Conservation (phyloP, 2,888 invertebrate genomes). For the Eristalis arbustorum region DNA sequence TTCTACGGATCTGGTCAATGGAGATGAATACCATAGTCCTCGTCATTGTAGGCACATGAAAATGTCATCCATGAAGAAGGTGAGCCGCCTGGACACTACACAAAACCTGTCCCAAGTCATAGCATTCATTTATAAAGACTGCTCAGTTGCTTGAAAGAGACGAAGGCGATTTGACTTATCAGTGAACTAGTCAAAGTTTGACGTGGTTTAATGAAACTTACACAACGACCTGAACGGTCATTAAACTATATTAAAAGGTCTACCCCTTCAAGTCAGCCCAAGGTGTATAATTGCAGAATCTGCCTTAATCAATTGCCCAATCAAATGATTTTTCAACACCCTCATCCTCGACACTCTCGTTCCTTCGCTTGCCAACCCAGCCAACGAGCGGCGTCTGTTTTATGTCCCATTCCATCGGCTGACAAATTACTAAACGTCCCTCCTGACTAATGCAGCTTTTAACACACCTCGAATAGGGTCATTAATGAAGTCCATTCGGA, state of each 20-base stretch:
- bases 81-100: no score
- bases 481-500: not conserved
- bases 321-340: not conserved
- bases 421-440: not conserved
- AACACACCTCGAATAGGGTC: not conserved
- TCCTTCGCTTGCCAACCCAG: not conserved
- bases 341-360: not conserved
- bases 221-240: not conserved
- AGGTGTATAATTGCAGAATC: not conserved
- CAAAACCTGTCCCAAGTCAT: no score
- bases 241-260: not conserved
- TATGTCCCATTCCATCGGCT: not conserved
- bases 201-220: no score
- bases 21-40: no score
- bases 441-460: not conserved
- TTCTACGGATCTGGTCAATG: no score
- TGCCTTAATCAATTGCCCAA: not conserved
- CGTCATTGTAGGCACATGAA: no score
- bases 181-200: no score
- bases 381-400: not conserved
- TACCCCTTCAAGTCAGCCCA: no score
- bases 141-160: no score
- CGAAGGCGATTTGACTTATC: no score
- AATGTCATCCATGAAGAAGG: no score
- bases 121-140: no score